Base-by-base conservation (phyloP, 2,113 vertebrate genomes). In the Thalassoma bifasciatum region DNA sequence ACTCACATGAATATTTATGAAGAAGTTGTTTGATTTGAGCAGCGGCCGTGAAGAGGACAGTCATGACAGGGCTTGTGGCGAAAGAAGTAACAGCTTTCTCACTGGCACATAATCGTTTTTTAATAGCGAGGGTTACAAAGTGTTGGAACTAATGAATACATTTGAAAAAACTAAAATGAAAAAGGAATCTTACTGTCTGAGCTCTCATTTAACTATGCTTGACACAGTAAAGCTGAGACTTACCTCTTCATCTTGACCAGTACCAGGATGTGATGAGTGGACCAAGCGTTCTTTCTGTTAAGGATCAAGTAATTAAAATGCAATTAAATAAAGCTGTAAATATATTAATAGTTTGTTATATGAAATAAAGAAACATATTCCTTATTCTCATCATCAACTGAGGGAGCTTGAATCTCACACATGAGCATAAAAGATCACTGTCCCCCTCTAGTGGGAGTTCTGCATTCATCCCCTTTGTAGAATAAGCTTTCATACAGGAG, bases 201-300 rank as follows among this genome's bases (percentile, higher is more conserved):
- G 12, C 21, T 26, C 17, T 9, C 11, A 5, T 19, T 5, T 2
- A 17, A 38, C 1, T 0, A 0, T 2, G 7, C 10, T 42, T 8
- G 8, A 40, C 38, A 61, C 2, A 11, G 14, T 40, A 30, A 30
- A 30, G 30, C 3, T 30, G 6, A 30, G 3, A 30, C 30, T 30
- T 67, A 85, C 72, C 46, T 96, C 95, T 23, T 98, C 97, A 46
- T 98, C 97, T 47, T 96, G 95, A 56, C 94, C 95, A 0, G 95
- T 93, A 0, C 93, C 95, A 0, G 94, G 92, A 77, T 97, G 96
- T 65, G 94, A 93, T 0, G 94, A 92, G 2, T 94, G 95, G 0
- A 93, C 93, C 1, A 92, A 92, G 0, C 95, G 95, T 24, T 98
- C 97, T 84, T 95, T 96, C 96, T 97, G 90, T 0, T 51, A 72